Evolutionary conservation across 2,797 vertebrate species (phyloP), one percentile per base, ranked within the genome.

Genomic region (Lepus townsendii): DNA sequence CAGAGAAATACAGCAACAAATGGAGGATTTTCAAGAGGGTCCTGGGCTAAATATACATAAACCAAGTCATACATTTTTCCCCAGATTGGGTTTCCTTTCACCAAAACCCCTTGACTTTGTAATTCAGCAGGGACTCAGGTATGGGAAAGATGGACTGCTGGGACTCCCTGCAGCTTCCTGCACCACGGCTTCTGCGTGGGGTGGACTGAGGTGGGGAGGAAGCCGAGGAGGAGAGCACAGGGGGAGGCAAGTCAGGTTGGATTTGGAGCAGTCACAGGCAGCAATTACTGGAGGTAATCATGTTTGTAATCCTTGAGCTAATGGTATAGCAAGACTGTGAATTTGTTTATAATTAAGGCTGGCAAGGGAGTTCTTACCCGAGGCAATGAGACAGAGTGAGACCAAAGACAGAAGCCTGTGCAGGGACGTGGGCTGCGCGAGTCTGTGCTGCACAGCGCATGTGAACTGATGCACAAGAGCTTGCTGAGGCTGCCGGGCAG

Each of bases 331-430:
- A 83, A 85, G n/a, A 38, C 47, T 75, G 14, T 35, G 32, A 63
- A 30, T 82, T 82, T 73, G 47, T 66, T 73, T 30, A 42, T 63
- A 62, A 71, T 69, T 86, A 80, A 76, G 80, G 38, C 26, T 93
- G 60, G n/a, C 38, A 54, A 84, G 91, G 24, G n/a, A 62, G 16
- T 80, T 72, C 68, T 90, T 47, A 60, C 54, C 63, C 0, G 26
- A 80, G 38, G 50, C 66, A 68, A 52, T n/a, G 38, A 62, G 35
- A 75, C 26, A 89, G 32, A 54, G 71, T 8, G 52, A 79, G 47
- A 60, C 2, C 30, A 30, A 47, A 27, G 52, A 52, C 27, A 3
- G 17, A 24, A 50, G n/a, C 80, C 20, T 6, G 35, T 50, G 16
- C 20, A 8, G 66, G 22, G 32, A 71, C 0, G 0, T 6, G 8